Conservation (phyloP, 1,140 invertebrate species). For the Drosophila sproati region DNA sequence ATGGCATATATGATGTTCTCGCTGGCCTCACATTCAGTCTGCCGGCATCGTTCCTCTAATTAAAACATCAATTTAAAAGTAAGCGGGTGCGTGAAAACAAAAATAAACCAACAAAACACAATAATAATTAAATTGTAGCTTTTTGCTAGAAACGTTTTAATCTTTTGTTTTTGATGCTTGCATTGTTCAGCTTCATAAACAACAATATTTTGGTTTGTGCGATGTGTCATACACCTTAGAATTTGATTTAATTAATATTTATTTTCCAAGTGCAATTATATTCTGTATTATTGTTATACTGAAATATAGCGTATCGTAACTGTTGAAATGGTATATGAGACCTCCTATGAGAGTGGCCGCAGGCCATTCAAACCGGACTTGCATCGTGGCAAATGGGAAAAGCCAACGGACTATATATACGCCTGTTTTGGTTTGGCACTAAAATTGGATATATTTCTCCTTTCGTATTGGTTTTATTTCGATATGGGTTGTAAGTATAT, state of each 20-base stretch:
- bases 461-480: slow-evolving; percentile 60
- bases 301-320: not conserved
- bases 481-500: slow-evolving; percentile 71
- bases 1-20: slow-evolving; percentile 18
- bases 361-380: slow-evolving; percentile 71
- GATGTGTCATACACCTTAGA: not conserved
- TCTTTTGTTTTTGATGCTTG: slow-evolving; percentile 10
- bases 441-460: slow-evolving; percentile 64
- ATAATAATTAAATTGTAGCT: slow-evolving; percentile 26
- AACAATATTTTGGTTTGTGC: not conserved
- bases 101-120: not conserved
- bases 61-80: slow-evolving; percentile 67
- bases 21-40: slow-evolving; percentile 53
- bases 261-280: not conserved
- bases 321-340: slow-evolving; percentile 66
- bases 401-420: slow-evolving; percentile 67
- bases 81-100: slow-evolving; percentile 39
- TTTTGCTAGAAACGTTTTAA: slow-evolving; percentile 15
- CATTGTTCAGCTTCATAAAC: slow-evolving; percentile 13
- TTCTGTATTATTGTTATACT: not conserved
- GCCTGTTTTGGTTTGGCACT: slow-evolving; percentile 70
- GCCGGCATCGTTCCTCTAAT: slow-evolving; percentile 72
- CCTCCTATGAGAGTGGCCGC: slow-evolving; percentile 71
- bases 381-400: slow-evolving; percentile 72
- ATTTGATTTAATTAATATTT: slow-evolving; percentile 1